Conservation (phyloP, 2,797 vertebrate species). For the Tympanoctomys barrerae region DNA sequence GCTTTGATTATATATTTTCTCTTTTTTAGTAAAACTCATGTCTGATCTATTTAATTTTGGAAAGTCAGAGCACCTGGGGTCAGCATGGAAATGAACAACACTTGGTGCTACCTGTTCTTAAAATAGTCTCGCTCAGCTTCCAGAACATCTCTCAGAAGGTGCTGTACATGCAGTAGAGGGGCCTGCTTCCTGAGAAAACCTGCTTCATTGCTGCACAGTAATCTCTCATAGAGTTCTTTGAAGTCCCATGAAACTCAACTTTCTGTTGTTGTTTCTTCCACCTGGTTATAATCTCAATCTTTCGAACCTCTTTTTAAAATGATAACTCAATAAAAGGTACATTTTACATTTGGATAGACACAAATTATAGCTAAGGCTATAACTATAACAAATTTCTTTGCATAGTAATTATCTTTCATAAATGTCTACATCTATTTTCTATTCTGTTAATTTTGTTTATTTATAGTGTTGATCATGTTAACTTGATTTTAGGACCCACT, state of each 20-base stretch:
- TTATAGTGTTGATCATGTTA: conserved; percentile 33
- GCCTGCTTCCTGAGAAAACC: background rate
- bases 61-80: background rate
- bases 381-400: background rate
- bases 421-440: background rate
- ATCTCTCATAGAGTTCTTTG: background rate
- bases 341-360: conserved; percentile 28
- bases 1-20: background rate
- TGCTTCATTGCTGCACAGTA: background rate
- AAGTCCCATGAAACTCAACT: background rate
- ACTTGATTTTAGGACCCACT: conserved; percentile 27
- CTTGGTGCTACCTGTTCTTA: background rate
- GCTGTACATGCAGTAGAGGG: background rate
- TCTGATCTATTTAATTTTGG: background rate
- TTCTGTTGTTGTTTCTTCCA: background rate
- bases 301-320: background rate
- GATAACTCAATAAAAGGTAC: background rate
- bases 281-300: background rate
- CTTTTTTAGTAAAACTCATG: background rate
- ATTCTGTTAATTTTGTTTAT: conserved; percentile 30
- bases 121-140: background rate
- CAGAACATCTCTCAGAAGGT: background rate
- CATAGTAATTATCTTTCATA: background rate
- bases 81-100: background rate
- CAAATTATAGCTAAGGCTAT: background rate